A percentile compares a stretch with the other conserved stretches of the same genome.
These are phyloP conservation scores for Nesoenas mayeri DNA, from an alignment of 2,113 vertebrate species.

Conservation along the genomic window DNA sequence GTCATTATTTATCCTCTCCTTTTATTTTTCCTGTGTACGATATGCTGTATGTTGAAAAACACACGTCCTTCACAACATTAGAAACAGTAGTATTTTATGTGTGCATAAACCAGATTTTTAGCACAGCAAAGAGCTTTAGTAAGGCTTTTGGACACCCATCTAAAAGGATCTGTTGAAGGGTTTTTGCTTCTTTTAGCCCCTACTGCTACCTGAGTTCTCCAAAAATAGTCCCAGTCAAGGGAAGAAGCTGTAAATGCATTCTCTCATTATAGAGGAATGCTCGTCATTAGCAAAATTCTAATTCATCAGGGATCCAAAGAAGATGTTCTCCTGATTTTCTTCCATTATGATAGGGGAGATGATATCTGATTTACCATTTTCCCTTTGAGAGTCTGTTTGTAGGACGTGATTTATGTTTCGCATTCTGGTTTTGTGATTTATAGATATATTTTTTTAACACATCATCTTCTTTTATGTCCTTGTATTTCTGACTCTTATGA, in stretches of 20 bases:
- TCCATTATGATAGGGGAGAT: not conserved
- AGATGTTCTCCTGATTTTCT: not conserved
- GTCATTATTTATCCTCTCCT: not conserved
- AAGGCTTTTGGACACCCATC: not conserved
- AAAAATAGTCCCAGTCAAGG: not conserved
- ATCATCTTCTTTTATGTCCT: not conserved
- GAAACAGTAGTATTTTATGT: not conserved
- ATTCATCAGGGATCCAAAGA: not conserved
- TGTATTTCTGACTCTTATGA: not conserved
- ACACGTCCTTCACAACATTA: fast-evolving
- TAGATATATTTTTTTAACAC: not conserved
- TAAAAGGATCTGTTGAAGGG: not conserved
- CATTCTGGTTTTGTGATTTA: not conserved
- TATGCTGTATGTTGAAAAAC: not conserved
- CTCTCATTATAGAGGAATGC: not conserved
- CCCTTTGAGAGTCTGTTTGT: not conserved
- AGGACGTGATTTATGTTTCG: not conserved
- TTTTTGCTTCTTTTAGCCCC: not conserved
- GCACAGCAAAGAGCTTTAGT: not conserved
- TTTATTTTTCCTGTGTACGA: not conserved
- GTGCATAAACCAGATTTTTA: not conserved
- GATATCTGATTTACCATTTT: not conserved
- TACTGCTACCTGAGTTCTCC: not conserved
- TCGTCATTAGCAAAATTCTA: not conserved
- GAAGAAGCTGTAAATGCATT: not conserved